Conservation (phyloP, 1,140 invertebrate species). For the Heliconius eleuchia region DNA sequence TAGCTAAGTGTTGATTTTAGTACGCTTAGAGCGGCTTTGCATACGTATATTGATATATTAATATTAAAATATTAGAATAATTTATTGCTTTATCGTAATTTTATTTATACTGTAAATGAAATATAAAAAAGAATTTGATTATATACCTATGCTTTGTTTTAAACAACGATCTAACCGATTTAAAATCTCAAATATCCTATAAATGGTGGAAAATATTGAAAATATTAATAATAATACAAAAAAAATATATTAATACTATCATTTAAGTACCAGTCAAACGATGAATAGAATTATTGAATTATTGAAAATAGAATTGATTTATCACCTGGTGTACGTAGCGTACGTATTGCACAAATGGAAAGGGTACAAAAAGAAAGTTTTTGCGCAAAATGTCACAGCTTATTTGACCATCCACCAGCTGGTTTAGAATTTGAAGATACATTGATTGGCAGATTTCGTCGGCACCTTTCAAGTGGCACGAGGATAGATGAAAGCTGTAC, state of each 20-base stretch:
- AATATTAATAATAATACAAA: not conserved
- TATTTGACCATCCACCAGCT: conserved; percentile 44
- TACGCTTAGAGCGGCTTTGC: not conserved
- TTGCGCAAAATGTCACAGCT: conserved; percentile 52
- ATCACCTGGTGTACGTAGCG: conserved; percentile 40
- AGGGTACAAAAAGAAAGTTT: conserved; percentile 61
- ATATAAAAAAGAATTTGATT: no score
- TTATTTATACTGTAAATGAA: not conserved
- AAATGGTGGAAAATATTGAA: not conserved
- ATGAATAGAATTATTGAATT: not conserved
- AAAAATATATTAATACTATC: not conserved
- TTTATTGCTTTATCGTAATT: not conserved
- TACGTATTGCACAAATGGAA: conserved; percentile 52
- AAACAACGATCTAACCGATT: no score
- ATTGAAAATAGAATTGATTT: not conserved
- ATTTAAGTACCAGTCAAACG: not conserved
- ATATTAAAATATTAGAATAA: not conserved
- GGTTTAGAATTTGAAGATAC: conserved; percentile 26
- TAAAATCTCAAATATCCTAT: no score
- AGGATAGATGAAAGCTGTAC: conserved; percentile 10
- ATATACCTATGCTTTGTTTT: no score
- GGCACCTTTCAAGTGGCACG: conserved; percentile 25
- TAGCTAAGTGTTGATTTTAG: conserved; percentile 9
- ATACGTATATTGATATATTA: not conserved
- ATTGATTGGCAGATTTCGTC: conserved; percentile 43